Conservation (phyloP, 2,113 vertebrate species). For the Leptocoma aspasia region DNA sequence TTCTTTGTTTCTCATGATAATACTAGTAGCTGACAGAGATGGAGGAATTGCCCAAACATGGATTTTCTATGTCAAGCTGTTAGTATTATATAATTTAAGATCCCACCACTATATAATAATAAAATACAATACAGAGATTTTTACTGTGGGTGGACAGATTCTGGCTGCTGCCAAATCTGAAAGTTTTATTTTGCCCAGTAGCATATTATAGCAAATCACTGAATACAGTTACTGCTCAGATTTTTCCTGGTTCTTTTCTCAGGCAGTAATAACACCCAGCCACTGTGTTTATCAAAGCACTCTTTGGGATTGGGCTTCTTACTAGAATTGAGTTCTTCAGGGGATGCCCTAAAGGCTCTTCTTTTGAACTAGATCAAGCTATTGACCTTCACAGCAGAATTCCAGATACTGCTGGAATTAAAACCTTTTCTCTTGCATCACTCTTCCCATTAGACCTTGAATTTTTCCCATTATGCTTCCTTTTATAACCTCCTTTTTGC, state of each 20-base stretch:
- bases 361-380: not conserved
- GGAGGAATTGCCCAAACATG: not conserved
- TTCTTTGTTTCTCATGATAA: not conserved
- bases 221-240: not conserved
- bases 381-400: not conserved
- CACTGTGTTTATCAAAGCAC: not conserved
- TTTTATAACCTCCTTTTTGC: not conserved
- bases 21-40: not conserved
- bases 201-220: not conserved
- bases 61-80: not conserved
- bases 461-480: not conserved
- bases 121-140: not conserved
- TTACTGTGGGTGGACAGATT: not conserved
- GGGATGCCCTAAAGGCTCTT: not conserved
- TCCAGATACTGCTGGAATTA: not conserved
- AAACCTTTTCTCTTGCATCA: not conserved
- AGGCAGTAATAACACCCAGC: not conserved
- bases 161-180: not conserved
- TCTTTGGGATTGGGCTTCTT: not conserved
- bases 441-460: not conserved
- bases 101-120: not conserved
- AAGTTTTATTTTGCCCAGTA: not conserved
- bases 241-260: not conserved
- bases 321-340: not conserved
- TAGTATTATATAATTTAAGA: not conserved